Base-by-base conservation (phyloP, 1,140 invertebrate genomes). In the Tribolium castaneum region DNA sequence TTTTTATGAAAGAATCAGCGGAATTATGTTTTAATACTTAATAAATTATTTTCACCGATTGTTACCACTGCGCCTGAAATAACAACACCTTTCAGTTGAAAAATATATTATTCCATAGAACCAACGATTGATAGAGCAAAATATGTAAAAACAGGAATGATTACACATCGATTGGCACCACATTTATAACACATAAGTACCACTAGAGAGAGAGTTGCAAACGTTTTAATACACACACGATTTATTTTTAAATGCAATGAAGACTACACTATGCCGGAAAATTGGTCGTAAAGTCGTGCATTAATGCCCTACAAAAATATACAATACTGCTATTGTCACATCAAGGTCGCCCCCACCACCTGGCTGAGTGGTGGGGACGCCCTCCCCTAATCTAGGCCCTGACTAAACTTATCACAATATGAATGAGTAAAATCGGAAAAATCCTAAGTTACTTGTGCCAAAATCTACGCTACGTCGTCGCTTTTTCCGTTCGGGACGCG, bases 41-140 rank as follows among this genome's bases (percentile, higher is more conserved):
- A 72, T 72, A 72, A 72, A 72, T 72, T 72, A 72, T 72, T 72
- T 72, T 72, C 70, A 50, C 49, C 9, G 70, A 72, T 72, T 72
- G 70, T 72, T 72, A 66, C 5, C 25, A 66, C 0, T 35, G 7
- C 30, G 9, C 22, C 9, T 10, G 10, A 30, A 62, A 62, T 62
- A 62, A 62, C 14, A 12, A 25, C 19, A 25, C 16, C 6, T 30
- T 7, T 62, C 1, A 22, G 12, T 30, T 7, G 13, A 62, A 62
- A 62, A 62, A 62, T 62, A 62, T 62, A 62, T 62, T 62, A 25
- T 62, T 62, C 56, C 56, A 62, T 30, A 30, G 25, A 62, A 62
- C 56, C 56, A 62, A 56, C 52, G 12, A 56, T 56, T 12, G 9
- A 56, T 14, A 56, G 9, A 56, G 16, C 9, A 62, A 62, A 62